phyloP scores from a whole-genome alignment of 2,113 vertebrate species.

The Pituophis catenifer region DNA sequence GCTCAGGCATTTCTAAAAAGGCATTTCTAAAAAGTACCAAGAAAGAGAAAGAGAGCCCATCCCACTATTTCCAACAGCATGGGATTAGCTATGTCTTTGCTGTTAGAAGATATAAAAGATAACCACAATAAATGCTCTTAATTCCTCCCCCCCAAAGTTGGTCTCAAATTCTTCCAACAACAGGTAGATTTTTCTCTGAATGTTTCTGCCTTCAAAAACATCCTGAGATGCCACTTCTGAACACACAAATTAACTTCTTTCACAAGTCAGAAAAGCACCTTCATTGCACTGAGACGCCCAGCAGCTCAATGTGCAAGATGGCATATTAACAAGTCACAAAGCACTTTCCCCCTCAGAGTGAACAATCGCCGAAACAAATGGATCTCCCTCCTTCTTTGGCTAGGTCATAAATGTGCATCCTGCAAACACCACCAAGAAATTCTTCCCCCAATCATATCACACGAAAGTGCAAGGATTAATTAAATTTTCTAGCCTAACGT shows the following conservation, averaged over 20 bases:
- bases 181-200: neutral
- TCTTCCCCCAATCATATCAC: neutral
- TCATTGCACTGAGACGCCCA: neutral
- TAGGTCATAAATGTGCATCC: no score
- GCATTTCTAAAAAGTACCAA: neutral
- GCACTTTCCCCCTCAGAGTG: neutral
- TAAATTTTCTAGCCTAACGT: neutral
- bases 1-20: neutral
- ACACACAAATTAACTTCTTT: neutral
- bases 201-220: neutral
- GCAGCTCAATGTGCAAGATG: neutral
- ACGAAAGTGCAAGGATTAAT: neutral
- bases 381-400: neutral
- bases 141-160: neutral
- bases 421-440: neutral
- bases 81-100: neutral
- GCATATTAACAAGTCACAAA: neutral
- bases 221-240: neutral
- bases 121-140: neutral
- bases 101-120: neutral
- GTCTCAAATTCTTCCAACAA: neutral
- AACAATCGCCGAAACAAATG: neutral
- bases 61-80: neutral
- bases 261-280: neutral
- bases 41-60: no score